Evolutionary conservation across 2,797 vertebrate genomes (phyloP).

Genomic region (Rhynchonycteris naso): DNA sequence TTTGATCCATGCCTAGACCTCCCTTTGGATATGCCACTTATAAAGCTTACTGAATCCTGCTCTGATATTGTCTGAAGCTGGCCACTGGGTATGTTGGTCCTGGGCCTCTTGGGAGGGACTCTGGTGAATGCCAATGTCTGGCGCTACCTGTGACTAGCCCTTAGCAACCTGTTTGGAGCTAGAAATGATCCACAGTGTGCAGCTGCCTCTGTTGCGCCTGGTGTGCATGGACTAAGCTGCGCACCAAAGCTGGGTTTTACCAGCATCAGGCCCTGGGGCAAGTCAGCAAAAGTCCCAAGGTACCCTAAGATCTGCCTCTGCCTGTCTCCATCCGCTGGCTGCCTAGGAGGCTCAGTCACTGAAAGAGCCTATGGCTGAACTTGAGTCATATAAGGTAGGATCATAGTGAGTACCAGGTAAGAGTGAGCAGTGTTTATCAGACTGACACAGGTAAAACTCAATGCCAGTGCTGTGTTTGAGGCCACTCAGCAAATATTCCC

Average conservation of each 20-base stretch:
- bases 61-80: not conserved
- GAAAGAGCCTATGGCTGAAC: not conserved
- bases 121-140: not conserved
- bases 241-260: not conserved
- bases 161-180: not conserved
- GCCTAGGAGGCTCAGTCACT: not conserved
- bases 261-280: not conserved
- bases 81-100: not conserved
- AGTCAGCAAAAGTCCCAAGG: not conserved
- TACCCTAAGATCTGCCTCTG: not conserved
- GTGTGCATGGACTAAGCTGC: not conserved
- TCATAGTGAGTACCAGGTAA: not conserved
- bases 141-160: not conserved
- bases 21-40: not conserved
- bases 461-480: not conserved
- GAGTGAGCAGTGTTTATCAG: not conserved
- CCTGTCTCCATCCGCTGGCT: not conserved
- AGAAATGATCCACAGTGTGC: not conserved
- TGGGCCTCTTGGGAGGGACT: not conserved
- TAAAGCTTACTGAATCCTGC: not conserved
- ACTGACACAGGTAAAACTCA: not conserved
- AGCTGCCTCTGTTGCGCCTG: not conserved
- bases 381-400: not conserved
- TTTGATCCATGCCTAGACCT: not conserved
- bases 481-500: not conserved